phyloP scores from a whole-genome alignment of 2,113 vertebrate genomes.

The Arenaria interpres region DNA sequence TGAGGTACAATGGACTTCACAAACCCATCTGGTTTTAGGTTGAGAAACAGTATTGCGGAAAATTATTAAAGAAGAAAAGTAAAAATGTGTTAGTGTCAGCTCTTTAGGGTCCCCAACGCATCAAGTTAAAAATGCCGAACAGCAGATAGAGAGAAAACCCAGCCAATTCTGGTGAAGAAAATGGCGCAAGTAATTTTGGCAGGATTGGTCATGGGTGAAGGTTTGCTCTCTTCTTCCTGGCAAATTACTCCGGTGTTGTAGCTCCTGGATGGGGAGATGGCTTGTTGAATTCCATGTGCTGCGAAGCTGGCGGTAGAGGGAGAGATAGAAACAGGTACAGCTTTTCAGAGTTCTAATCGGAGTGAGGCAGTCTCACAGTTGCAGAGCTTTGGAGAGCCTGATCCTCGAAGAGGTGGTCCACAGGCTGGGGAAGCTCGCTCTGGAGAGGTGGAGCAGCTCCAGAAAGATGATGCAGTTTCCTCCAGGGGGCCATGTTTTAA shows the following conservation, averaged over 20 bases:
- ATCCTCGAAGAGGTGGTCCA: not conserved
- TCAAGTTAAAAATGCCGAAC: not conserved
- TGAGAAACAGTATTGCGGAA: not conserved
- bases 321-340: not conserved
- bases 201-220: not conserved
- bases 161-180: not conserved
- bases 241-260: accelerated
- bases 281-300: accelerated
- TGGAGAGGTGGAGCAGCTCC: not conserved
- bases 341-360: not conserved
- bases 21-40: not conserved
- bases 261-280: not conserved
- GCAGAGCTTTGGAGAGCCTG: not conserved
- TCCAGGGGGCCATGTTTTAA: accelerated
- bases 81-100: accelerated
- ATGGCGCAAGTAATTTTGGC: not conserved
- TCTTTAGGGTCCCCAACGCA: not conserved
- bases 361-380: accelerated
- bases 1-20: not conserved
- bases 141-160: not conserved
- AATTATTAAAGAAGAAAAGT: not conserved
- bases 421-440: not conserved
- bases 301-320: not conserved
- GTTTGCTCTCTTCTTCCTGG: not conserved
- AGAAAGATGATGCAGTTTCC: accelerated